These are phyloP conservation scores for Apodemus agrarius DNA, from an alignment of 2,797 vertebrate genomes.

Conservation along the genomic window DNA sequence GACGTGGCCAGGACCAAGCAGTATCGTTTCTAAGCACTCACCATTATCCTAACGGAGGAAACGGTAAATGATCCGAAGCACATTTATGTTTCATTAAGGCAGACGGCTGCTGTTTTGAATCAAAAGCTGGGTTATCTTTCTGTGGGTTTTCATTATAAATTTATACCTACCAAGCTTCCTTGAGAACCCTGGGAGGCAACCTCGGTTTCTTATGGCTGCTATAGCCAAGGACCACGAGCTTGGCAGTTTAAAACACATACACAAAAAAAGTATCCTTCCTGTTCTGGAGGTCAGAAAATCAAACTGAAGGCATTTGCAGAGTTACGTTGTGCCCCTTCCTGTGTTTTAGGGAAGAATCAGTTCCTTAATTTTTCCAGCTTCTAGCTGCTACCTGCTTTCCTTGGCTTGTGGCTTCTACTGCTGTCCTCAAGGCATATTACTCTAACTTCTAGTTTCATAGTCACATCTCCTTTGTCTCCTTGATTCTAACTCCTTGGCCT, in stretches of 20 bases:
- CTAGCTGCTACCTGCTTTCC: background rate
- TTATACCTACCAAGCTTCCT: conserved; percentile 20
- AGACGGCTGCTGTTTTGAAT: conserved; percentile 2
- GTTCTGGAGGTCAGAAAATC: background rate
- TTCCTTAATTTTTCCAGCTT: background rate
- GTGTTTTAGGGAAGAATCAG: background rate
- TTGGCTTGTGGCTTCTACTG: background rate
- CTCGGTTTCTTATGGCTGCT: background rate
- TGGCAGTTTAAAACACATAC: background rate
- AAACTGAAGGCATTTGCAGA: background rate
- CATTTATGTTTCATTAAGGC: conserved; percentile 51
- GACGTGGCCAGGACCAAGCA: conserved; percentile 1
- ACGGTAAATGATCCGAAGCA: conserved; percentile 41
- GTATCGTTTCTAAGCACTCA: conserved; percentile 21
- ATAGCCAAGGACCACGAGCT: background rate
- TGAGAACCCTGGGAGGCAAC: conserved; percentile 26
- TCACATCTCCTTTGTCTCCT: background rate
- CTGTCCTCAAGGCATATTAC: background rate
- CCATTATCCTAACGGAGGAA: conserved; percentile 7
- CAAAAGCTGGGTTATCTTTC: conserved; percentile 39
- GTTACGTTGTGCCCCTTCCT: background rate
- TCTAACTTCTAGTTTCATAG: background rate
- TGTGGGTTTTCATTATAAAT: conserved; percentile 14
- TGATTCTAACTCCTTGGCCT: background rate
- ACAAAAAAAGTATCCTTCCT: background rate